phyloP scores from a whole-genome alignment of 1,140 invertebrate genomes.

The Vollenhovia emeryi region DNA sequence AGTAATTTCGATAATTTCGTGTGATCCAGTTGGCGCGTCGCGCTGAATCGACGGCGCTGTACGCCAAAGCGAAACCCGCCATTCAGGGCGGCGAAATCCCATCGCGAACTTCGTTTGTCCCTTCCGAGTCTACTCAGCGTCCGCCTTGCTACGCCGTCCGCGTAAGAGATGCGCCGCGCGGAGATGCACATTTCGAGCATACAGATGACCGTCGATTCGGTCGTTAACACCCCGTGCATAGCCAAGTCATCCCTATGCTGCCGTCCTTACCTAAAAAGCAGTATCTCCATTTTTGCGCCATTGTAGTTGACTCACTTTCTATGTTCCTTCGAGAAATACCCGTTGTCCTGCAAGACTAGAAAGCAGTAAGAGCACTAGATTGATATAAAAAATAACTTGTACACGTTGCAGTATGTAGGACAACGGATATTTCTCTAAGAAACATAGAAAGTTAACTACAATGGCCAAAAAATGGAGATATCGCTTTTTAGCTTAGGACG shows the following conservation, averaged over 20 bases:
- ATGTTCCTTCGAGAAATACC: too few species aligned
- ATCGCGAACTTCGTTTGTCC: conserved; percentile 14
- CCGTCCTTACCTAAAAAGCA: too few species aligned
- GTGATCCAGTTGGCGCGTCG: not conserved
- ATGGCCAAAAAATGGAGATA: too few species aligned
- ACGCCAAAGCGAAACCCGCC: not conserved
- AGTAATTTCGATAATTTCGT: conserved; percentile 11
- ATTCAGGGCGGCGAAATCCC: not conserved
- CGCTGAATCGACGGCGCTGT: not conserved
- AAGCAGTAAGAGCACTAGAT: too few species aligned
- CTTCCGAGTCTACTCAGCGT: conserved; percentile 3
- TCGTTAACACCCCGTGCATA: not conserved
- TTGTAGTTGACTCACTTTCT: too few species aligned
- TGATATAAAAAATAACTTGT: too few species aligned
- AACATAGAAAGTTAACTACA: too few species aligned
- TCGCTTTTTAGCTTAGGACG: too few species aligned
- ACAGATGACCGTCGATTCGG: conserved; percentile 29
- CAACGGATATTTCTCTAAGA: too few species aligned
- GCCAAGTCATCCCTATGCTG: conserved; percentile 8
- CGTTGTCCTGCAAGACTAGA: too few species aligned
- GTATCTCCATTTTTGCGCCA: too few species aligned
- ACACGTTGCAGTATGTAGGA: too few species aligned
- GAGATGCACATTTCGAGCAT: not conserved
- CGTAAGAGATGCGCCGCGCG: not conserved
- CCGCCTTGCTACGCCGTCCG: conserved; percentile 8